Evolutionary conservation across 2,888 invertebrate genomes (phyloP).

Genomic region (Cyclophora albipunctata): DNA sequence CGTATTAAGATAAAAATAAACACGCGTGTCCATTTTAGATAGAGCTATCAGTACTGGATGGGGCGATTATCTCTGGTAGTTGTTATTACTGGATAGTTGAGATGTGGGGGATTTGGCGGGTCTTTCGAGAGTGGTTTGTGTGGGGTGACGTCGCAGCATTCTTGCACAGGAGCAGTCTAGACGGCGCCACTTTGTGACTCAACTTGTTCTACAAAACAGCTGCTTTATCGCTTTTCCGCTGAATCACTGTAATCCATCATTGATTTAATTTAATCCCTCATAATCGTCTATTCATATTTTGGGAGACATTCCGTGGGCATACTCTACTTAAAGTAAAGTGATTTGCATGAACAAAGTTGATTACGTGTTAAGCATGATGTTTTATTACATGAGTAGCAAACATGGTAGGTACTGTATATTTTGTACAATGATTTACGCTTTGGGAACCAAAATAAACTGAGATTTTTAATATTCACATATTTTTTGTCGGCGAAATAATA

Average conservation of each 20-base stretch:
- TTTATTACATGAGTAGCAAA: no score
- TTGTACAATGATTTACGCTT: no score
- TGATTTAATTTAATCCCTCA: constrained; percentile 29
- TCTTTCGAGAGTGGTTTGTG: constrained; percentile 21
- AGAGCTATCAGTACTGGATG: constrained; percentile 10
- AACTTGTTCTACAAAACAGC: constrained; percentile 34
- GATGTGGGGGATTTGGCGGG: constrained; percentile 12
- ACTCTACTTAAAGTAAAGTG: no score
- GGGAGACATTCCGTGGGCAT: constrained; percentile 4
- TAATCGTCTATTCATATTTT: constrained; percentile 19
- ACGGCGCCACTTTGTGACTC: constrained; percentile 46
- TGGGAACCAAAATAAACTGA: no score
- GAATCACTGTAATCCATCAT: constrained; percentile 40
- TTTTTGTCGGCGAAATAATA: no score
- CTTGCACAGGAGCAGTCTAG: constrained; percentile 35
- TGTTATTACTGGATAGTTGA: constrained; percentile 1
- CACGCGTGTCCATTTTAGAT: constrained; percentile 18
- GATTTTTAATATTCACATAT: no score
- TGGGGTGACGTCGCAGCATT: constrained; percentile 26
- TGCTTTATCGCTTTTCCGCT: constrained; percentile 42
- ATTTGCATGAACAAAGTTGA: no score
- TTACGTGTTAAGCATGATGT: no score
- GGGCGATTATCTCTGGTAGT: constrained; percentile 7
- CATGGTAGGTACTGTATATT: no score
- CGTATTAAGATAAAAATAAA: constrained; percentile 30